Conservation (phyloP, 53 echinoderm and acorn worm species). For the Apostichopus leukothele region DNA sequence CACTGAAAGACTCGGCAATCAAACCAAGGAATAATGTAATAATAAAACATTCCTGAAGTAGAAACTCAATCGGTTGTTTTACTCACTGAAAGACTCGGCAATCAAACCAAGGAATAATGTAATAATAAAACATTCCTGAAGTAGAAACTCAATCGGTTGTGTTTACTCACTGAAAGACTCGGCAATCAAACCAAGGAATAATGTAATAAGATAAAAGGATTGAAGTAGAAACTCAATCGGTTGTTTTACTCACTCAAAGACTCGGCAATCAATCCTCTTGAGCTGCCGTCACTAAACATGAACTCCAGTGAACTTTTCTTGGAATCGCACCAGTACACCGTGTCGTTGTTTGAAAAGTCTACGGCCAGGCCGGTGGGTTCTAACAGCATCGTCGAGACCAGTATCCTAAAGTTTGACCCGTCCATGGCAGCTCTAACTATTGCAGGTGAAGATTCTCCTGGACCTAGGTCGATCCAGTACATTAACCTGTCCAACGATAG, state of each 20-base stretch:
- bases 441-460: neutral
- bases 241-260: neutral
- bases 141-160: too few species aligned
- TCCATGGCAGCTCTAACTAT: constrained; percentile 86
- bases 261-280: constrained; percentile 26
- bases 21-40: too few species aligned
- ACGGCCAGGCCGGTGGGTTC: constrained; percentile 79
- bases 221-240: too few species aligned
- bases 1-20: too few species aligned
- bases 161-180: too few species aligned
- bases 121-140: too few species aligned
- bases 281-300: constrained; percentile 64
- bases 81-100: too few species aligned
- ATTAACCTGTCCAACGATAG: constrained; percentile 56
- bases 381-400: constrained; percentile 51
- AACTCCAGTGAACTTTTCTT: constrained; percentile 66
- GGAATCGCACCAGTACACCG: constrained; percentile 79
- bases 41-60: too few species aligned
- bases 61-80: too few species aligned
- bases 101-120: too few species aligned
- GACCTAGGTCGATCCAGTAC: constrained; percentile 84
- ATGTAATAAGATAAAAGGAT: too few species aligned
- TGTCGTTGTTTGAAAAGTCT: constrained; percentile 79
- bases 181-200: too few species aligned
- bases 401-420: constrained; percentile 53